Conservation (phyloP, 1,140 invertebrate genomes). For the Drosophila elegans region DNA sequence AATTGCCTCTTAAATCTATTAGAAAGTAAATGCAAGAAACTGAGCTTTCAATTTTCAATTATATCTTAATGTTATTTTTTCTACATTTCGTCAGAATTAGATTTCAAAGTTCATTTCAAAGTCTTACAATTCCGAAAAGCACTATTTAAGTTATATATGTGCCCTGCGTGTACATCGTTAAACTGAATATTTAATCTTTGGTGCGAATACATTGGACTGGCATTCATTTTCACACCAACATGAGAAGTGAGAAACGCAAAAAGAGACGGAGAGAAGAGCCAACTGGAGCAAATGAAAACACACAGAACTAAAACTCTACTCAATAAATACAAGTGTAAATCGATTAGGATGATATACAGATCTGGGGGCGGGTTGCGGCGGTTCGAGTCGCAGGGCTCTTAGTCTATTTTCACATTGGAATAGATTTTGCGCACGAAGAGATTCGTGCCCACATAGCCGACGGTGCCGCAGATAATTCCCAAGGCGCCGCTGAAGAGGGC, state of each 20-base stretch:
- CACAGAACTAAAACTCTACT: slow-evolving; percentile 64
- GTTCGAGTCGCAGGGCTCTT: slow-evolving; percentile 76
- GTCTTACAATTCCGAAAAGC: slow-evolving; percentile 18
- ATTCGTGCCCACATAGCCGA: slow-evolving; percentile 98
- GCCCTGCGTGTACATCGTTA: slow-evolving; percentile 23
- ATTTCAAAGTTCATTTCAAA: neutral
- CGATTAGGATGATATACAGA: slow-evolving; percentile 47
- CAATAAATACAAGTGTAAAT: slow-evolving; percentile 69
- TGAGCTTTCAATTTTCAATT: slow-evolving; percentile 10
- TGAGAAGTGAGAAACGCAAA: slow-evolving; percentile 31
- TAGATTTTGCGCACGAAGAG: slow-evolving; percentile 99
- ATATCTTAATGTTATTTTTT: neutral
- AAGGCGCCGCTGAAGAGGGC: slow-evolving; percentile 97
- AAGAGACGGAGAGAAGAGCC: slow-evolving; percentile 1
- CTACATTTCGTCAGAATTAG: slow-evolving; percentile 1
- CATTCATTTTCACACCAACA: slow-evolving; percentile 50
- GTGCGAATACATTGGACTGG: slow-evolving; percentile 50
- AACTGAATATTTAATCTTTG: slow-evolving; percentile 47
- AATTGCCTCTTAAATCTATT: neutral
- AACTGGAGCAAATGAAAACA: slow-evolving; percentile 38
- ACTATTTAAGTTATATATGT: slow-evolving; percentile 7
- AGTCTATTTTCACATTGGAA: slow-evolving; percentile 99
- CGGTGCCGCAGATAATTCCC: slow-evolving; percentile 99
- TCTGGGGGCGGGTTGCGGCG: slow-evolving; percentile 12
- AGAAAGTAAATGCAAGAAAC: slow-evolving; percentile 27